Evolutionary conservation across 1,140 invertebrate species (phyloP).

Genomic region (Pollicipes pollicipes): DNA sequence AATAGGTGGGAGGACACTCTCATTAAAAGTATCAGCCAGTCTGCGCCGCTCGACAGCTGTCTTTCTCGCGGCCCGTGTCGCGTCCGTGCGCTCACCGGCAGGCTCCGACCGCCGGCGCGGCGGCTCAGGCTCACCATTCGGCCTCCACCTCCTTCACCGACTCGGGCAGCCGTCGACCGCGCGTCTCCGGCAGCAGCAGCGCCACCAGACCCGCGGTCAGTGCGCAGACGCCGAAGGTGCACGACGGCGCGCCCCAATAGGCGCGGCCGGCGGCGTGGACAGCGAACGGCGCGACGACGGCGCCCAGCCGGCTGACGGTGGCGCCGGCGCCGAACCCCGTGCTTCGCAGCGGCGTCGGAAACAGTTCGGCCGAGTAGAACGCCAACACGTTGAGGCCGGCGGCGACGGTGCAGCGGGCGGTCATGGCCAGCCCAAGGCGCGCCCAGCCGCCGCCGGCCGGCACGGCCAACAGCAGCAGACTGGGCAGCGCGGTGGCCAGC

Average conservation of each 20-base stretch:
- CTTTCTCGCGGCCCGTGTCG: no score
- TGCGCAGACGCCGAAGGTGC: conserved; percentile 16
- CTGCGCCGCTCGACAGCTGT: no score
- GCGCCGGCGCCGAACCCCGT: conserved; percentile 60
- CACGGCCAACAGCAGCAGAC: neutral
- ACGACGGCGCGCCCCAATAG: neutral
- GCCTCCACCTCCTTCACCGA: conserved; percentile 21
- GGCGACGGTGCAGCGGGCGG: conserved; percentile 63
- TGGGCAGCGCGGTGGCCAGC: neutral
- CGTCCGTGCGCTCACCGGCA: no score
- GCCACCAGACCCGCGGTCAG: conserved; percentile 16
- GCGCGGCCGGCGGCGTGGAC: neutral
- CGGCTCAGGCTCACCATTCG: no score
- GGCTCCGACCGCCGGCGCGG: no score
- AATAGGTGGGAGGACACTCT: no score
- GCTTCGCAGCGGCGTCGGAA: conserved; percentile 62
- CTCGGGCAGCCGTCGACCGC: conserved; percentile 18
- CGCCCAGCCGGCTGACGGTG: conserved; percentile 53
- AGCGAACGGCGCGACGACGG: conserved; percentile 48
- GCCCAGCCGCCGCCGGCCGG: conserved; percentile 9
- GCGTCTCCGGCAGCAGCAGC: conserved; percentile 21
- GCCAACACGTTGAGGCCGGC: conserved; percentile 62
- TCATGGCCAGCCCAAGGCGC: conserved; percentile 41
- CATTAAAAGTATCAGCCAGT: no score
- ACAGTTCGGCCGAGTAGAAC: conserved; percentile 62